Conservation (phyloP, 1,140 invertebrate genomes). For the Agrilus planipennis region DNA sequence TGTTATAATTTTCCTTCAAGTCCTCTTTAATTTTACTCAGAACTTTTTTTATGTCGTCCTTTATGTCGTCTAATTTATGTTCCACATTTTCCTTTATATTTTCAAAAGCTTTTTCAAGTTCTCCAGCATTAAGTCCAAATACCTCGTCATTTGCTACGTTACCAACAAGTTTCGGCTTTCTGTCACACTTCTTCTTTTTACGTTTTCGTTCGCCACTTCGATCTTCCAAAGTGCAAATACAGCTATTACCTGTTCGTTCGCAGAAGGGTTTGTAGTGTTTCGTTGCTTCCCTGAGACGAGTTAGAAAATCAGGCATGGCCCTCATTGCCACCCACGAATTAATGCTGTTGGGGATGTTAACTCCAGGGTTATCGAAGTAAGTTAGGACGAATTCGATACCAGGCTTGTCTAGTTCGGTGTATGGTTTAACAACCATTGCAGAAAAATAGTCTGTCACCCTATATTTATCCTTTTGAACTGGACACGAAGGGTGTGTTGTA, state of each 20-base stretch:
- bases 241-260: constrained; percentile 6
- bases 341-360: constrained; percentile 52
- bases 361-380: constrained; percentile 77
- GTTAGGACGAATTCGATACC: constrained; percentile 68
- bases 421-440: constrained; percentile 70
- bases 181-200: too few relatives aligned
- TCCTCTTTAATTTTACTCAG: too few relatives aligned
- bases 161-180: too few relatives aligned
- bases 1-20: too few relatives aligned
- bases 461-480: constrained; percentile 42
- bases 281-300: constrained; percentile 24
- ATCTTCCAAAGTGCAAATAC: too few relatives aligned
- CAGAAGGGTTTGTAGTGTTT: constrained; percentile 29
- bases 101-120: too few relatives aligned
- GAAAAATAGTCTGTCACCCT: constrained; percentile 76
- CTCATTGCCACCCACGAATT: constrained; percentile 52
- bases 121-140: too few relatives aligned
- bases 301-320: constrained; percentile 32
- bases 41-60: too few relatives aligned
- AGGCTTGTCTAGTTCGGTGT: constrained; percentile 46
- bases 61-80: too few relatives aligned
- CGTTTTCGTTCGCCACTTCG: too few relatives aligned
- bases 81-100: too few relatives aligned
- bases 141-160: too few relatives aligned
- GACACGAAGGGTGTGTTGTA: constrained; percentile 47